Evolutionary conservation across 2,888 invertebrate genomes (phyloP), one percentile per base, ranked within the genome.

Genomic region (Meloe dianella): DNA sequence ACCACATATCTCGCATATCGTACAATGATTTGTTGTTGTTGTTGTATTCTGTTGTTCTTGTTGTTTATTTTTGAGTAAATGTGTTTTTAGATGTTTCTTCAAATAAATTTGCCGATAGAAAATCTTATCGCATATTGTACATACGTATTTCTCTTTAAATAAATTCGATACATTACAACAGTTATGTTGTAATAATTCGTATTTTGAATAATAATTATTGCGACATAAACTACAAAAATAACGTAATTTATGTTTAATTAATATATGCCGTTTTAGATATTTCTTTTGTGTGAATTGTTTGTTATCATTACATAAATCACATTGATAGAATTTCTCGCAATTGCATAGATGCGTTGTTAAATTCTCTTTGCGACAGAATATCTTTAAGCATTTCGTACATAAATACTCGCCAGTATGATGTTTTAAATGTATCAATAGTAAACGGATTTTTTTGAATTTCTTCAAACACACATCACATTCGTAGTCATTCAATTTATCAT

Each of bases 321-420:
- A 79, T 61, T 75, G 69, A n/a, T 74, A 66, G 41, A 73, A 69
- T 59, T 74, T 75, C 59, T 73, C 70, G 27, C 71, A 61, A 29
- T 75, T 77, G 71, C 84, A 85, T 38, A 77, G 69, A 71, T 84
- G 82, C 17, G 78, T 71, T 57, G 78, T 70, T 60, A 85, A 75
- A 72, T 81, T 84, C 75, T 86, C 86, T 67, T 83, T 82, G 41
- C 85, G 79, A 29, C 83, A 80, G 77, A 86, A 86, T 57, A 86
- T 82, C 84, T 81, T 82, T 64, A 81, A 75, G 69, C 85, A 86
- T 22, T 79, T 71, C 9, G 76, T 68, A 74, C 88, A 88, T 54
- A 83, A 81, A 74, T 84, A 85, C 67, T 84, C 84, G 1, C 85
- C 86, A 5, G 85, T 84, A 73, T 89, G 88, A 64, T 83, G 83